Conservation (phyloP, 2,113 vertebrate species). For the Bucco capensis region DNA sequence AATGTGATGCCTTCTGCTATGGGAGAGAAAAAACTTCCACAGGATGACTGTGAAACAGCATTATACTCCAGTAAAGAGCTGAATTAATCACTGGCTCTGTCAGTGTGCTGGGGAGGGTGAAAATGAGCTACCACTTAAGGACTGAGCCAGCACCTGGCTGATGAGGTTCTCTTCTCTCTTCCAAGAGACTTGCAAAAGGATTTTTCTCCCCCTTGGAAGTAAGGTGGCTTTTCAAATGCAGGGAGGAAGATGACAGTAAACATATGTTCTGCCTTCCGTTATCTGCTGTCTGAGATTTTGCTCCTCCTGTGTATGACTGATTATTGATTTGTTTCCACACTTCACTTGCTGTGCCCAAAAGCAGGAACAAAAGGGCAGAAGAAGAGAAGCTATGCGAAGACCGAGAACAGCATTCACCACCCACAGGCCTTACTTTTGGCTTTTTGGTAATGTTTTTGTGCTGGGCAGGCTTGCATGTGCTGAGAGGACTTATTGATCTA, state of each 20-base stretch:
- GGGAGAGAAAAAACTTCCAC: neutral
- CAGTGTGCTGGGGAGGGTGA: neutral
- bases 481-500: neutral
- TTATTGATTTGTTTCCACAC: constrained; percentile 31
- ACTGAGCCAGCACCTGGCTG: constrained; percentile 11
- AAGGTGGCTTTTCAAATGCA: neutral
- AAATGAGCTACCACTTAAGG: neutral
- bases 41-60: neutral
- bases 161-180: neutral
- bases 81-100: constrained; percentile 21
- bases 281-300: constrained; percentile 5
- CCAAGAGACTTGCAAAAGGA: neutral
- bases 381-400: constrained; percentile 5
- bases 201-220: constrained; percentile 6
- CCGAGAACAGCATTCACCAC: neutral
- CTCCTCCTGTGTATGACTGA: neutral
- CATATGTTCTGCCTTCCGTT: constrained; percentile 21
- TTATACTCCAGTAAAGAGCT: neutral
- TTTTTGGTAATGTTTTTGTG: neutral
- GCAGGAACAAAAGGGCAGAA: constrained; percentile 46
- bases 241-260: constrained; percentile 34
- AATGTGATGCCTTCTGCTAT: neutral
- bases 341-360: constrained; percentile 30
- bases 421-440: neutral
- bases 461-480: neutral